Conservation (phyloP, 2,797 vertebrate genomes). For the Anomalospiza imberbis region DNA sequence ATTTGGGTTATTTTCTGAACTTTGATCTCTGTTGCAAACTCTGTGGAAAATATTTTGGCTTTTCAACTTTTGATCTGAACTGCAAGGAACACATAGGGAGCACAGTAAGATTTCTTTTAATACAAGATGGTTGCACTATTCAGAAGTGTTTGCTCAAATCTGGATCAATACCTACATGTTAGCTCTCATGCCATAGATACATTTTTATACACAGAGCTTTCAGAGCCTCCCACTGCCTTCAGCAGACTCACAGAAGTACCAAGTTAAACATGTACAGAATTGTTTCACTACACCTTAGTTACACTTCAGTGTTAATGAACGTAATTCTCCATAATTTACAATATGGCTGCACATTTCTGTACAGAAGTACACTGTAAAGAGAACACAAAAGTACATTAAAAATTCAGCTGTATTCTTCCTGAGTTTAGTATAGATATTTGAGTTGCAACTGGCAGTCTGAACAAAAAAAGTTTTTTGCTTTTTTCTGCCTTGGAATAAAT, state of each 20-base stretch:
- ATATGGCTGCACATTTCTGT: background rate
- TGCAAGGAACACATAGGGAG: background rate
- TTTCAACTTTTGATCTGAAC: background rate
- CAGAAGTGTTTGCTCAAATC: background rate
- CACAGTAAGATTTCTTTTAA: background rate
- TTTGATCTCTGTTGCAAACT: background rate
- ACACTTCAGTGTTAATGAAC: background rate
- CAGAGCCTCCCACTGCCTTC: background rate
- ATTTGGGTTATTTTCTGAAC: background rate
- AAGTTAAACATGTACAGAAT: background rate
- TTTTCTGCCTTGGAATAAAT: background rate
- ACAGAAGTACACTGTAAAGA: background rate
- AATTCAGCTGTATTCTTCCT: background rate
- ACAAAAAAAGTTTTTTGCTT: background rate
- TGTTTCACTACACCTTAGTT: background rate
- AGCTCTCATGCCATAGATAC: background rate
- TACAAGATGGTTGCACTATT: background rate
- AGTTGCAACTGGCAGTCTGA: background rate
- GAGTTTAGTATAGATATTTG: background rate
- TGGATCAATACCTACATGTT: background rate
- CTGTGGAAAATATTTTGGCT: background rate
- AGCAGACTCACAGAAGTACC: background rate
- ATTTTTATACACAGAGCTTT: background rate
- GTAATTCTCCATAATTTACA: background rate
- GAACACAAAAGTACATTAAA: background rate